Conservation (phyloP, 2,797 vertebrate species). For the Bucorvus abyssinicus region DNA sequence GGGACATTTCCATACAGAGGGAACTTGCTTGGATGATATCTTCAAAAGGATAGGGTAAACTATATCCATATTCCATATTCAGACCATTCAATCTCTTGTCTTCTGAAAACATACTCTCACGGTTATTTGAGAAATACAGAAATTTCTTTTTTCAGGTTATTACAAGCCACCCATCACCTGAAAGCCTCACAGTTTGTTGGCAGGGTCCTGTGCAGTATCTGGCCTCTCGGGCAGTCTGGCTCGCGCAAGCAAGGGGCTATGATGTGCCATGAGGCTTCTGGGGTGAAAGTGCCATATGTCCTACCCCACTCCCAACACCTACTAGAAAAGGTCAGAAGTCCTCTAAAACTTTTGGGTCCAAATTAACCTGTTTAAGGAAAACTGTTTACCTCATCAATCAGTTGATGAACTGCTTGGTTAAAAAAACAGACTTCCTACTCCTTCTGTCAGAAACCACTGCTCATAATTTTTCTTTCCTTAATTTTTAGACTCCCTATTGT, state of each 20-base stretch:
- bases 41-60: neutral
- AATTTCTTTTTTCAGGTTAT: neutral
- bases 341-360: neutral
- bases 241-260: rapidly evolving
- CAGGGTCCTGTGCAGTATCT: neutral
- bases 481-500: neutral
- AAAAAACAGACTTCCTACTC: neutral
- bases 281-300: neutral
- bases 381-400: neutral
- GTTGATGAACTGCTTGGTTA: neutral
- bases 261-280: neutral
- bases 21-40: neutral
- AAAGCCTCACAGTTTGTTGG: neutral
- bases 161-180: neutral
- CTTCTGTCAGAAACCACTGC: neutral
- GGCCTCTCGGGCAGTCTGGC: neutral
- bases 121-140: neutral
- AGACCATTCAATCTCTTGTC: neutral
- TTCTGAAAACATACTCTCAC: neutral
- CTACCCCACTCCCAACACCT: neutral
- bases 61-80: neutral
- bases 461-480: neutral
- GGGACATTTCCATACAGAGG: neutral
- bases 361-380: neutral
- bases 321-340: neutral